Percentiles rank a stretch among this genome's conserved stretches.
Conservation (phyloP, 2,113 vertebrate genomes). For the Herpetotheres cachinnans region DNA sequence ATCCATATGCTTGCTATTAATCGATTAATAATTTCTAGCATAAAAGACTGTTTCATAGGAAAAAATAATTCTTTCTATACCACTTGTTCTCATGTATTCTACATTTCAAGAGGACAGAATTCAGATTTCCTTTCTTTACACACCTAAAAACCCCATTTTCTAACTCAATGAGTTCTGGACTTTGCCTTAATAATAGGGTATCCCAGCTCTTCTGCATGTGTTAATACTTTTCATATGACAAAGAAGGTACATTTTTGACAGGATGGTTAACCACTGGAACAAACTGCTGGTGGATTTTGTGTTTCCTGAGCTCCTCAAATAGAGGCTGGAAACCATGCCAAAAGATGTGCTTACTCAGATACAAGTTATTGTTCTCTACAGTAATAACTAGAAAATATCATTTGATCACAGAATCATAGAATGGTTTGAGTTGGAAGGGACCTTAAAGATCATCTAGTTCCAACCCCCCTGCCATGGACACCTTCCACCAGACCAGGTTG, state of each 20-base stretch:
- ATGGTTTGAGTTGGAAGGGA: neutral
- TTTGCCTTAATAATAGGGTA: neutral
- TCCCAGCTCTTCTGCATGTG: neutral
- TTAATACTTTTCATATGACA: neutral
- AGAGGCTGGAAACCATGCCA: neutral
- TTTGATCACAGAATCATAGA: neutral
- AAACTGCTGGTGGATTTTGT: neutral
- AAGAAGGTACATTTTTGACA: neutral
- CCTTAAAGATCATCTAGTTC: neutral
- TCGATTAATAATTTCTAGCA: neutral
- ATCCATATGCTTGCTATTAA: neutral
- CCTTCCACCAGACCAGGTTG: neutral
- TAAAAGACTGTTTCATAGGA: neutral
- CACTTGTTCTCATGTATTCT: neutral
- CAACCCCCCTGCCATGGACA: accelerated
- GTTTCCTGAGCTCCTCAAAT: neutral
- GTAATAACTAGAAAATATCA: neutral
- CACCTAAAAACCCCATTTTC: neutral
- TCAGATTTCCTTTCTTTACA: neutral
- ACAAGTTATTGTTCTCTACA: neutral
- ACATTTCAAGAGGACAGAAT: neutral
- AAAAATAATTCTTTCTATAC: neutral
- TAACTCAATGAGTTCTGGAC: neutral
- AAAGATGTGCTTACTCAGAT: neutral
- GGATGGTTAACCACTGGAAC: neutral